Evolutionary conservation across 1,140 invertebrate species (phyloP), one percentile per base, ranked within the genome.

Genomic region (Drosophila obscura): DNA sequence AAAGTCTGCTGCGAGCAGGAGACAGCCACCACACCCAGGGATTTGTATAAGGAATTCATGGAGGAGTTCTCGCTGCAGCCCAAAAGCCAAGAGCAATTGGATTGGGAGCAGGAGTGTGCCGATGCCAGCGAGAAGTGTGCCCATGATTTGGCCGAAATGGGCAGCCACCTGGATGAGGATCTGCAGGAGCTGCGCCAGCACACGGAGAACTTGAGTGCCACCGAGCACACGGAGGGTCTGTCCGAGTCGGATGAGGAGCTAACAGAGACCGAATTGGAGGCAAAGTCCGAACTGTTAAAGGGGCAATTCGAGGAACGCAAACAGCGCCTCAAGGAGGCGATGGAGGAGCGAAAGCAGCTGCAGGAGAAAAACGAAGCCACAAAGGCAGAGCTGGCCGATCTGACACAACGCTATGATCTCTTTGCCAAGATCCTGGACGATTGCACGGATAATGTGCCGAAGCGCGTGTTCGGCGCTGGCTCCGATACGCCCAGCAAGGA

Each of bases 371-470:
- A 45, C 6, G 22, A 52, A n/a, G 7, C 2, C 4, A 48, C 41
- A 22, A n/a, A 43, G n/a, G 9, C 11, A 0, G 26, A 51, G 39
- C 26, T 28, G 26, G 26, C 26, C 5, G 11, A 1, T 11, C 35
- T 39, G 9, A 31, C 16, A 2, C 8, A 8, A 11, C 4, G 19
- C 2, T 39, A 19, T 19, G 1, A 13, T 9, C 13, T n/a, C 1
- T 78, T 78, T 24, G 82, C 82, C 2, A 82, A 87, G n/a, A 45
- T 66, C 2, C 26, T 87, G 13, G 83, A 83, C 24, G 43, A 75
- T 2, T 52, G 45, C 6, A 52, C 79, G 1, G 82, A 87, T 24
- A 52, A 87, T 76, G 83, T 87, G 46, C 78, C 82, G 0, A 88
- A 58, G 13, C 78, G 82, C 3, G 64, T 87, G 1, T 87, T 79